Conservation (phyloP, 2,888 invertebrate genomes). For the Prostheceraeus crozeri region DNA sequence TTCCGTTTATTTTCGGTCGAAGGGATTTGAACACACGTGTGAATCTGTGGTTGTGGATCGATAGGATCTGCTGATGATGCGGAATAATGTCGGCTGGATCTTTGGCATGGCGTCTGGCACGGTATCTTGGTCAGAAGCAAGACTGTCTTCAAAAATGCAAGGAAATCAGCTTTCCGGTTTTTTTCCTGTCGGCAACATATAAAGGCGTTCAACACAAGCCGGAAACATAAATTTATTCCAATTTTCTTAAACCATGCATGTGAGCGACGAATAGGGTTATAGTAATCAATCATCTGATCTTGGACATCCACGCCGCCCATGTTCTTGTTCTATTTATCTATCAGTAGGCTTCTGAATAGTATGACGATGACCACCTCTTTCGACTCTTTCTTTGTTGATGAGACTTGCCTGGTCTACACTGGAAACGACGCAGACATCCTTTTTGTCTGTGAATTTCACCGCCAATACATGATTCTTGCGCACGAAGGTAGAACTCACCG, state of each 20-base stretch:
- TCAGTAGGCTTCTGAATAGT: constrained; percentile 27
- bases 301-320: constrained; percentile 27
- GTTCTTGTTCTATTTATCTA: constrained; percentile 24
- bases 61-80: too few relatives aligned
- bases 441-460: too few relatives aligned
- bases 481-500: constrained; percentile 22
- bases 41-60: too few relatives aligned
- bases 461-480: constrained; percentile 18
- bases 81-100: too few relatives aligned
- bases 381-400: constrained; percentile 15
- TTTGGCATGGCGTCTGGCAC: constrained; percentile 2
- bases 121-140: constrained; percentile 3
- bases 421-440: too few relatives aligned
- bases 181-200: constrained; percentile 21
- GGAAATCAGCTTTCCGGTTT: constrained; percentile 25
- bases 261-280: constrained; percentile 23
- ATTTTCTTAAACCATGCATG: constrained; percentile 24
- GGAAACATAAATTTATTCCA: constrained; percentile 24
- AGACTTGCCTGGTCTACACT: constrained; percentile 26
- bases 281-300: constrained; percentile 27
- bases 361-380: constrained; percentile 20
- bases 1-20: too few relatives aligned
- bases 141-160: constrained; percentile 28
- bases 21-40: too few relatives aligned
- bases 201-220: constrained; percentile 24